phyloP scores from a whole-genome alignment of 2,113 vertebrate species.

The Okapia johnstoni region DNA sequence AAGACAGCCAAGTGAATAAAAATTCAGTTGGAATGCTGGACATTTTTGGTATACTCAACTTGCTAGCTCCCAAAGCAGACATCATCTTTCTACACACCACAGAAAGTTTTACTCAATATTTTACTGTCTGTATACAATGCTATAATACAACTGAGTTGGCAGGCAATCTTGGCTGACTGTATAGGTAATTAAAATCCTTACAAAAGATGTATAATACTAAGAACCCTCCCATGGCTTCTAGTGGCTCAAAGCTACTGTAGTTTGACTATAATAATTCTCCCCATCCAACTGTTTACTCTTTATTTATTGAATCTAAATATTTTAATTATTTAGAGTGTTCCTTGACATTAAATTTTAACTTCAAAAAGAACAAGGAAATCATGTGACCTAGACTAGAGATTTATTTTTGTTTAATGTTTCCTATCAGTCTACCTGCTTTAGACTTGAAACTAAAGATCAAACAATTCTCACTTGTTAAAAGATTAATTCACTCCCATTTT shows the following conservation, averaged over 20 bases:
- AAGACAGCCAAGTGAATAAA: background rate
- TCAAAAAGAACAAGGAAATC: background rate
- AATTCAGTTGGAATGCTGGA: background rate
- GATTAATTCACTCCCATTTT: background rate
- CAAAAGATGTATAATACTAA: background rate
- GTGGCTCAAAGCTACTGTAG: background rate
- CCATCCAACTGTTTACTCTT: background rate
- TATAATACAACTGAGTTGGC: background rate
- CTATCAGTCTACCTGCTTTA: background rate
- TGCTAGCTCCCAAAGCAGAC: background rate
- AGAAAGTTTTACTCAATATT: background rate
- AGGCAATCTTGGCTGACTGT: background rate
- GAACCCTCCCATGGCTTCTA: background rate
- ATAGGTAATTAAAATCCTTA: background rate
- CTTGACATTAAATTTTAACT: constrained; percentile 22
- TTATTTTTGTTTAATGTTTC: background rate
- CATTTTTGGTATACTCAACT: background rate
- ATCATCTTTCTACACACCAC: background rate
- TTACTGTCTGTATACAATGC: background rate
- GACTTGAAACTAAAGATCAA: background rate
- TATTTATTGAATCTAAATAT: background rate
- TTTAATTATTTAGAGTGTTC: background rate
- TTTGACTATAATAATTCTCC: background rate
- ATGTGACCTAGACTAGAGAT: background rate
- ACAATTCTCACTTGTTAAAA: constrained; percentile 13